Conservation (phyloP, 2,113 vertebrate genomes). For the Tenrec ecaudatus region DNA sequence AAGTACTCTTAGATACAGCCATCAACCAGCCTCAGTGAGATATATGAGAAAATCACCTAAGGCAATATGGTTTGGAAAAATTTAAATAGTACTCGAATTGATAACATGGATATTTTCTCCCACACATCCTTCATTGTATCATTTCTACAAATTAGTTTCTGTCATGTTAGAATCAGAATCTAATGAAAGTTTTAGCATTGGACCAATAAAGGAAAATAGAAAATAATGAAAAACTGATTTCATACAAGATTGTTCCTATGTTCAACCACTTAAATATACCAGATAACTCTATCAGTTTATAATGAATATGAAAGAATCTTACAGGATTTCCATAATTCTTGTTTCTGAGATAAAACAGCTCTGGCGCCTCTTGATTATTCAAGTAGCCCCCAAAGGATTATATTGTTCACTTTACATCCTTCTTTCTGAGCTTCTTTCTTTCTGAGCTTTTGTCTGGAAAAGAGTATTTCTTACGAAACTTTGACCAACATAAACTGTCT, state of each 20-base stretch:
- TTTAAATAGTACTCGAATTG: slow-evolving; percentile 35
- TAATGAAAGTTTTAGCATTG: slow-evolving; percentile 43
- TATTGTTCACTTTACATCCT: not conserved
- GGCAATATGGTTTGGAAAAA: not conserved
- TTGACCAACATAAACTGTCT: too few relatives aligned
- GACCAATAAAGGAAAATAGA: slow-evolving; percentile 49
- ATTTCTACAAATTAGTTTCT: slow-evolving; percentile 58
- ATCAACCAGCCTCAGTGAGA: not conserved
- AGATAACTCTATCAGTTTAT: slow-evolving; percentile 63
- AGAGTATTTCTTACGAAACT: too few relatives aligned
- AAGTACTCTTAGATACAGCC: not conserved
- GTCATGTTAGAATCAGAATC: slow-evolving; percentile 18
- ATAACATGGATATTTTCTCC: slow-evolving; percentile 23
- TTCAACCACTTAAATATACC: slow-evolving; percentile 55
- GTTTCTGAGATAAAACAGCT: not conserved
- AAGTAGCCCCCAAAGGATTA: not conserved
- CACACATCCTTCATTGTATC: not conserved
- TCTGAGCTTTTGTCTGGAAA: not conserved
- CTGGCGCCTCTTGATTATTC: slow-evolving; percentile 28
- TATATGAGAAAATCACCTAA: not conserved
- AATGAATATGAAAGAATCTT: slow-evolving; percentile 56
- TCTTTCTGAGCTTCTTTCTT: not conserved
- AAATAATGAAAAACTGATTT: slow-evolving; percentile 57
- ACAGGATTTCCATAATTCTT: slow-evolving; percentile 29
- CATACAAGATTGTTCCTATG: slow-evolving; percentile 9